phyloP scores from a whole-genome alignment of 1,140 invertebrate species.

The Hermetia illucens region DNA sequence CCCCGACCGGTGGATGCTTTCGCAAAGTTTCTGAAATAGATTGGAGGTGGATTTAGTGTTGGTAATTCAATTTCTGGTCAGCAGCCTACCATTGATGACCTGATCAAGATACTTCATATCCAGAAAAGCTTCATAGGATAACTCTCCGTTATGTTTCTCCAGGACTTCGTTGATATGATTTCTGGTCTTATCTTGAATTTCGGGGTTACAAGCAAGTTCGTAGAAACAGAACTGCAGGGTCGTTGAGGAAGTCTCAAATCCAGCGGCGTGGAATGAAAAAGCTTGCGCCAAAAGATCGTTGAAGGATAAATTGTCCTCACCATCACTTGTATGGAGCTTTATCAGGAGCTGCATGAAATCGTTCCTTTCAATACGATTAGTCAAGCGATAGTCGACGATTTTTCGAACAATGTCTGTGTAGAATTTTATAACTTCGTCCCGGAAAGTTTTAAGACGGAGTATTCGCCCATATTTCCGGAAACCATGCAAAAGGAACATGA shows the following conservation, averaged over 20 bases:
- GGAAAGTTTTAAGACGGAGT: too few species aligned
- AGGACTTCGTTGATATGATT: too few species aligned
- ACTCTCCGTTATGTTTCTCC: slow-evolving; percentile 14
- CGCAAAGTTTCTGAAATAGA: slow-evolving; percentile 14
- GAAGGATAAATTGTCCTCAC: too few species aligned
- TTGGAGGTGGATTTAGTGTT: not conserved
- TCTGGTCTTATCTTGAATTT: slow-evolving; percentile 32
- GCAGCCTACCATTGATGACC: slow-evolving; percentile 16
- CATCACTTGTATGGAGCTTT: too few species aligned
- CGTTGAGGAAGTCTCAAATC: slow-evolving; percentile 25
- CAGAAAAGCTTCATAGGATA: slow-evolving; percentile 23
- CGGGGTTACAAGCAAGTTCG: slow-evolving; percentile 32
- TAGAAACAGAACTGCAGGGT: too few species aligned
- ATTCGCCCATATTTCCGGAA: too few species aligned
- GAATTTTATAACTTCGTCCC: too few species aligned
- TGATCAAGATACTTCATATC: slow-evolving; percentile 22
- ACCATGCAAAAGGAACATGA: too few species aligned
- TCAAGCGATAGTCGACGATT: slow-evolving; percentile 28
- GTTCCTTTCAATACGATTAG: slow-evolving; percentile 23
- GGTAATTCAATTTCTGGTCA: not conserved
- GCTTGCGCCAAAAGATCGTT: too few species aligned
- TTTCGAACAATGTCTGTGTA: too few species aligned
- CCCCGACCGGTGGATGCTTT: slow-evolving; percentile 27
- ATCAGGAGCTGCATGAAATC: slow-evolving; percentile 34
- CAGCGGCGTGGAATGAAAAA: slow-evolving; percentile 29